Evolutionary conservation across 2,888 invertebrate genomes (phyloP), one percentile per base, ranked within the genome.

Genomic region (Byasa hedistus): DNA sequence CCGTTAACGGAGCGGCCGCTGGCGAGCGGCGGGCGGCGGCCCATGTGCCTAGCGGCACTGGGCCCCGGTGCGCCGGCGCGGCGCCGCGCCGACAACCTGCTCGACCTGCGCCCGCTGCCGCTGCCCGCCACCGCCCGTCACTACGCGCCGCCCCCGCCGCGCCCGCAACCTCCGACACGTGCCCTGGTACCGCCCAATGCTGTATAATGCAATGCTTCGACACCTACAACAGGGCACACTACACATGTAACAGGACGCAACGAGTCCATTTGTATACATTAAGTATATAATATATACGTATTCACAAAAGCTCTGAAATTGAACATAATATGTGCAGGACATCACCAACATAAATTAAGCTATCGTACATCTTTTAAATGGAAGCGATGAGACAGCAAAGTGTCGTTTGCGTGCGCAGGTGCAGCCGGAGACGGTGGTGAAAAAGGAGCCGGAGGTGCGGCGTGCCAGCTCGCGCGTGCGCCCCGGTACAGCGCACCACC

Each of bases 111-210:
- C 76, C 89, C 97, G 71, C 95, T 96, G 77, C 94, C 96, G 92
- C 95, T 96, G 54, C 93, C 94, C 61, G 84, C 95, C 77, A 96
- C 96, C 66, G 96, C 96, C 0, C 90, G 95, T 74, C 94, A 95
- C 76, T 96, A 96, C 86, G 93, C 93, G 70, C 94, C 94, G 55
- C 96, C 96, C 0, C 87, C 91, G 0, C 93, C 95, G 59, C 95
- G 59, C 62, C n/a, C 65, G 64, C 44, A 68, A 19, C 61, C 58
- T 36, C 22, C 54, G 7, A 64, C 64, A 69, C 61, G 66, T 8
- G 39, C 58, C 58, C 32, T 62, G 66, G 27, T 57, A 51, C 44
- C n/a, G n/a, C 3, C 66, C 61, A 71, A 57, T 66, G 19, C 51
- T 57, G 8, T 48, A 4, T 21, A 4, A 21, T 10, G 3, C 51